Evolutionary conservation across 2,888 invertebrate genomes (phyloP).

Genomic region (Hemaris fuciformis): DNA sequence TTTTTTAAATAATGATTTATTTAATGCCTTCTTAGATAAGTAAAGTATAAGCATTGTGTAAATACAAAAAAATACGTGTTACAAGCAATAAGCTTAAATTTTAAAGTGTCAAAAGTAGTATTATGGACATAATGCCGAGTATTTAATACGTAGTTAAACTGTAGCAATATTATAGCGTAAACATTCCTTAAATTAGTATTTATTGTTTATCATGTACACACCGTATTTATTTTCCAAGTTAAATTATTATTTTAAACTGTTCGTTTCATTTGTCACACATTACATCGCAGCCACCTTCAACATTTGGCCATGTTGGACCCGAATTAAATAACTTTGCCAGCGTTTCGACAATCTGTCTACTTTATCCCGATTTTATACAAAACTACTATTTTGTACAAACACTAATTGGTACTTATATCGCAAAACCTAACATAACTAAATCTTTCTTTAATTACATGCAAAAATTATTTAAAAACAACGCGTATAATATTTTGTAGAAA

Average conservation of each 20-base stretch:
- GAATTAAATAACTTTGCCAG: too few relatives aligned
- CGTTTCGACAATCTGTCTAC: too few relatives aligned
- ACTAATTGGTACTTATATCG: too few relatives aligned
- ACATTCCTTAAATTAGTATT: neutral
- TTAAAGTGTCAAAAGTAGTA: constrained; percentile 18
- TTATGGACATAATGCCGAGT: constrained; percentile 18
- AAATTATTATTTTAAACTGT: constrained; percentile 1
- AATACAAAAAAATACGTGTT: constrained; percentile 58
- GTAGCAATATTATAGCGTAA: constrained; percentile 7
- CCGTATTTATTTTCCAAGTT: constrained; percentile 1
- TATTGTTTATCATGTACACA: constrained; percentile 9
- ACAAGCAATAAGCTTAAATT: constrained; percentile 65
- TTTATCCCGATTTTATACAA: too few relatives aligned
- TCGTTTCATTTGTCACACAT: constrained; percentile 14
- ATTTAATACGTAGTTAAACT: constrained; percentile 10
- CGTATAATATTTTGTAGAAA: too few relatives aligned
- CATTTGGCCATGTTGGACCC: too few relatives aligned
- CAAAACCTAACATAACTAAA: too few relatives aligned
- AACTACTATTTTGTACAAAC: too few relatives aligned
- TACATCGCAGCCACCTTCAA: too few relatives aligned
- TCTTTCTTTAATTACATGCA: too few relatives aligned
- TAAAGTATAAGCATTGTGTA: constrained; percentile 26
- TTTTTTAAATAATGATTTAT: neutral
- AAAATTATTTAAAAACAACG: too few relatives aligned
- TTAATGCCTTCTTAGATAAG: neutral